Evolutionary conservation across 2,797 vertebrate genomes (phyloP).

Genomic region (Coreius guichenoti): DNA sequence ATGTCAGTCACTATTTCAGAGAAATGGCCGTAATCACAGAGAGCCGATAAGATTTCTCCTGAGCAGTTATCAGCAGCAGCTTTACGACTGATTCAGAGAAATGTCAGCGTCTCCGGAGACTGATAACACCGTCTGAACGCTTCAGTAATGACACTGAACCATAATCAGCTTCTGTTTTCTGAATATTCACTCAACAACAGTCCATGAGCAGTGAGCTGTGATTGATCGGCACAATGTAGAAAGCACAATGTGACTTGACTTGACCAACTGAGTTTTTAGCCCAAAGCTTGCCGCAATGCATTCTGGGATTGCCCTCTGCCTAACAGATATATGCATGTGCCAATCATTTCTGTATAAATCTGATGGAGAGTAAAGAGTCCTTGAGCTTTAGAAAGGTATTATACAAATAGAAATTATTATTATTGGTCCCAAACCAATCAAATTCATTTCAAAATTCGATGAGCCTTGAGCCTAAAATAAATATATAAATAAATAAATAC

Average conservation of each 20-base stretch:
- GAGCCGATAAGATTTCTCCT: not conserved
- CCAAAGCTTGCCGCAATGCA: no score
- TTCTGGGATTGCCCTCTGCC: not conserved
- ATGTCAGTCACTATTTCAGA: not conserved
- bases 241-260: not conserved
- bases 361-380: not conserved
- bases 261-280: not conserved
- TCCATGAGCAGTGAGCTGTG: not conserved
- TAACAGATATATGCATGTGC: not conserved
- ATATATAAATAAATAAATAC: no score
- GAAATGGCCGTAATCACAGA: not conserved
- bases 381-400: not conserved
- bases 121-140: not conserved
- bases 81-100: not conserved
- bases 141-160: not conserved
- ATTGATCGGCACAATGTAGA: not conserved
- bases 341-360: not conserved
- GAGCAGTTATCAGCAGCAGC: not conserved
- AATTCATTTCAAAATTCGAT: not conserved
- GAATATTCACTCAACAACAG: not conserved
- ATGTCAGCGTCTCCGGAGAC: not conserved
- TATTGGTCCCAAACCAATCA: not conserved
- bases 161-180: not conserved
- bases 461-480: not conserved
- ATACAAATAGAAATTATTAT: not conserved